A percentile compares a stretch with the other conserved stretches of the same genome.
Conservation (phyloP, 2,888 invertebrate species). For the Pelosia muscerda region DNA sequence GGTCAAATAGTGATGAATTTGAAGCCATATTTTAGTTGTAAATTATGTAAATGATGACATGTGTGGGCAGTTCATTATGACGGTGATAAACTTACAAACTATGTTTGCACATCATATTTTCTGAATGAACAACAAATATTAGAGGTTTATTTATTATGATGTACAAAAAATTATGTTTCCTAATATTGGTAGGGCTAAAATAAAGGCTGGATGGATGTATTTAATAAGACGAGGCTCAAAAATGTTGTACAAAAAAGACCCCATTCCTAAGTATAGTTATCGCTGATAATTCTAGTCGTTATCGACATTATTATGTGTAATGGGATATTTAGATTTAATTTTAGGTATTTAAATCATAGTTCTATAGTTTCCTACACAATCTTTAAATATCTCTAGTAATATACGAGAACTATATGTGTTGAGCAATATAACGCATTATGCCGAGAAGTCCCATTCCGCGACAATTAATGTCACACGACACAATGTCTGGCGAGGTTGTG, state of each 20-base stretch:
- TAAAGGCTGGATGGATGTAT: neutral
- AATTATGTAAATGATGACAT: conserved; percentile 28
- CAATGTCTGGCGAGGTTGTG: too few relatives aligned
- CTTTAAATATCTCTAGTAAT: neutral
- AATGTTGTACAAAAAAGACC: conserved; percentile 19
- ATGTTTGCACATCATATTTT: neutral
- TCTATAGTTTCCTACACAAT: neutral
- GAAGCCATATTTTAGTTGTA: conserved; percentile 52
- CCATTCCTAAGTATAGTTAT: conserved; percentile 36
- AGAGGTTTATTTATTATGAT: neutral
- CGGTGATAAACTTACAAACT: neutral
- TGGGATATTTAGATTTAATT: neutral
- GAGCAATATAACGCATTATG: neutral
- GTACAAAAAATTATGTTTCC: conserved; percentile 13
- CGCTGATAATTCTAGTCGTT: conserved; percentile 45
- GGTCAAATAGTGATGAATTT: conserved; percentile 29
- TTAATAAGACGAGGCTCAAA: conserved; percentile 11
- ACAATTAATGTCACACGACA: neutral
- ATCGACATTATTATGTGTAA: conserved; percentile 20
- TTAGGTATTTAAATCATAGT: neutral
- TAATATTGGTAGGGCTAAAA: conserved; percentile 22
- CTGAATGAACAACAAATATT: neutral
- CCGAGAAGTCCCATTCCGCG: neutral
- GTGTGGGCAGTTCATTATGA: neutral
- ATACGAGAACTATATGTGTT: neutral